Evolutionary conservation across 2,888 invertebrate species (phyloP).

Genomic region (Drosophila differens): DNA sequence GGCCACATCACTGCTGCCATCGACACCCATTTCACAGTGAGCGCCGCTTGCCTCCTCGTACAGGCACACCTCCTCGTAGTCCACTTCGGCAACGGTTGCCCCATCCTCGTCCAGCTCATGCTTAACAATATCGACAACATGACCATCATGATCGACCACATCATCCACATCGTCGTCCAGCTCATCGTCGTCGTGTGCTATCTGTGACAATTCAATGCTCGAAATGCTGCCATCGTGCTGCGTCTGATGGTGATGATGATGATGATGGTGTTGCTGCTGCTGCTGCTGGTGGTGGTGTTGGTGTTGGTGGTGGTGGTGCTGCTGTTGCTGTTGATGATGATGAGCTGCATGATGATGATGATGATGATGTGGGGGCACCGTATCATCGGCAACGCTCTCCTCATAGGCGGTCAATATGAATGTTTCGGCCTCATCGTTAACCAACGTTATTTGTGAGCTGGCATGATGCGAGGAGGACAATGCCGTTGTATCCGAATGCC

Average conservation of each 20-base stretch:
- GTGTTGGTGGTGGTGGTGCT: slow-evolving; percentile 50
- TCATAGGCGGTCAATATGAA: slow-evolving; percentile 81
- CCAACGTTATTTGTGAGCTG: slow-evolving; percentile 74
- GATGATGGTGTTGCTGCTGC: slow-evolving; percentile 54
- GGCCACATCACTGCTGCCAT: slow-evolving; percentile 69
- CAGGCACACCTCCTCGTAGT: slow-evolving; percentile 82
- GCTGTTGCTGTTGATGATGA: slow-evolving; percentile 55
- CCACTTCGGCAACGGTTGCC: slow-evolving; percentile 72
- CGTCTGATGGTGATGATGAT: slow-evolving; percentile 63
- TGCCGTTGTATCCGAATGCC: slow-evolving; percentile 58
- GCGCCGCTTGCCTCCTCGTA: slow-evolving; percentile 81
- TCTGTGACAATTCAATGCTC: slow-evolving; percentile 70
- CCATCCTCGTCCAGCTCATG: slow-evolving; percentile 80
- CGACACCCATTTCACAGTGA: slow-evolving; percentile 77
- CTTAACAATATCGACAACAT: slow-evolving; percentile 78
- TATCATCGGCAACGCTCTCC: slow-evolving; percentile 80
- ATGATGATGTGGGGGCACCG: slow-evolving; percentile 53
- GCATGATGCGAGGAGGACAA: slow-evolving; percentile 66
- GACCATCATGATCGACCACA: slow-evolving; percentile 70
- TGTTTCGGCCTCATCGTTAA: slow-evolving; percentile 77
- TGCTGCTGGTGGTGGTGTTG: slow-evolving; percentile 62
- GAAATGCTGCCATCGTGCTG: slow-evolving; percentile 78
- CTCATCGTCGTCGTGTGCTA: slow-evolving; percentile 63
- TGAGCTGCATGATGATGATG: slow-evolving; percentile 29
- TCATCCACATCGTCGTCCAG: slow-evolving; percentile 61